Percentiles rank a stretch among this genome's conserved stretches.
phyloP scores from a whole-genome alignment of 2,113 vertebrate species.

The Oryzias javanicus region DNA sequence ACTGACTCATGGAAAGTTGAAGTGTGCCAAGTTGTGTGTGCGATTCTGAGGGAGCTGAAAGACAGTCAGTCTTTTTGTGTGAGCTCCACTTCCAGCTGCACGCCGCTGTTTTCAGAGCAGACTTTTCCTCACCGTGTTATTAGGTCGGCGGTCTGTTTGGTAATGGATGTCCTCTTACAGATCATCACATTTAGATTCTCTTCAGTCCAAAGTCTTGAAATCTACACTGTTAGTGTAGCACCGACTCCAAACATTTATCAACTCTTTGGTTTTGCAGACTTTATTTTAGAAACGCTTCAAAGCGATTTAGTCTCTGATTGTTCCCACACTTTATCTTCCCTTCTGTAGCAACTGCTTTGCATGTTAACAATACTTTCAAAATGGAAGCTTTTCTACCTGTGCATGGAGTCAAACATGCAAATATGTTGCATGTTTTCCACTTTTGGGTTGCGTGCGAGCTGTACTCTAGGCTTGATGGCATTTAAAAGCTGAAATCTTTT shows the following conservation, averaged over 20 bases:
- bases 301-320: constrained; percentile 20
- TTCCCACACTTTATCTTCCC: constrained; percentile 10
- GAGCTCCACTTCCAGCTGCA: constrained; percentile 31
- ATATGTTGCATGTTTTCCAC: constrained; percentile 1
- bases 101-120: constrained; percentile 6
- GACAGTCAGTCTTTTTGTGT: constrained; percentile 34
- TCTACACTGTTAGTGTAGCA: background rate
- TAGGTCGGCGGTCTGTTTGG: background rate
- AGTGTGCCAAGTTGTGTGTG: constrained; percentile 32
- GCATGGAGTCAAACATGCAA: constrained; percentile 1
- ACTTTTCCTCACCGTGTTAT: background rate
- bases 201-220: background rate
- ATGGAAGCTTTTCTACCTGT: no score
- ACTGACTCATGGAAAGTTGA: constrained; percentile 65
- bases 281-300: background rate
- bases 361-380: background rate
- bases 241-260: background rate
- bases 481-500: constrained; percentile 25
- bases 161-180: background rate
- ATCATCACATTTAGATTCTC: background rate
- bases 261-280: no score
- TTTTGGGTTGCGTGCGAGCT: constrained; percentile 12
- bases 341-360: constrained; percentile 10
- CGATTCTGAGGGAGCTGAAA: constrained; percentile 32
- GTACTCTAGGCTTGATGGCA: constrained; percentile 1